A percentile compares a stretch with the other conserved stretches of the same genome.
Evolutionary conservation across 2,113 vertebrate species (phyloP).

Genomic region (Gobio gobio): DNA sequence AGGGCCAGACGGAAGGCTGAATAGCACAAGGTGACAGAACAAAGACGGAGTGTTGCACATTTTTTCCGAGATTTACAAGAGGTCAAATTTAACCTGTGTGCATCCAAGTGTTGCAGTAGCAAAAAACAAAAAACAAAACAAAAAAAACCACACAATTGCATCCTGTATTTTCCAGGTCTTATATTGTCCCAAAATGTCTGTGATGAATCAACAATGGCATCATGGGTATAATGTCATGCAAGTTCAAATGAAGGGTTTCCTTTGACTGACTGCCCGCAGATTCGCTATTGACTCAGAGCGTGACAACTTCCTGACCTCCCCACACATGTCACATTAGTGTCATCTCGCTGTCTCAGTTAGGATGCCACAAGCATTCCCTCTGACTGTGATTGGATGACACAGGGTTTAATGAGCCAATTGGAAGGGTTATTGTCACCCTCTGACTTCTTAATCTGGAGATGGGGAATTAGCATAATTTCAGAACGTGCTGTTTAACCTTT

Average conservation of each 20-base stretch:
- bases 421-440: slow-evolving; percentile 68
- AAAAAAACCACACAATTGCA: slow-evolving; percentile 23
- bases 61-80: slow-evolving; percentile 8
- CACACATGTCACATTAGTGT: slow-evolving; percentile 67
- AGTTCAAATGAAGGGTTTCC: slow-evolving; percentile 39
- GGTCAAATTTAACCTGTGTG: background rate
- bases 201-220: slow-evolving; percentile 53
- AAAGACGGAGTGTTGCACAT: slow-evolving; percentile 15
- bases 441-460: slow-evolving; percentile 68
- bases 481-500: slow-evolving; percentile 64
- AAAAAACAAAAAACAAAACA: too few species aligned
- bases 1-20: slow-evolving; percentile 30
- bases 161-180: slow-evolving; percentile 24
- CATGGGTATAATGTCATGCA: slow-evolving; percentile 37
- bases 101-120: background rate
- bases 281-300: slow-evolving; percentile 44
- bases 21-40: slow-evolving; percentile 11
- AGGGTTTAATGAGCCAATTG: slow-evolving; percentile 63
- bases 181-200: slow-evolving; percentile 31
- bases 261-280: slow-evolving; percentile 29
- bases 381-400: slow-evolving; percentile 35
- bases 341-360: slow-evolving; percentile 51
- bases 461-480: slow-evolving; percentile 70
- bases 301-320: slow-evolving; percentile 51
- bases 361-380: slow-evolving; percentile 38